Conservation (phyloP, 2,888 invertebrate species). For the Ernsta delagoae region DNA sequence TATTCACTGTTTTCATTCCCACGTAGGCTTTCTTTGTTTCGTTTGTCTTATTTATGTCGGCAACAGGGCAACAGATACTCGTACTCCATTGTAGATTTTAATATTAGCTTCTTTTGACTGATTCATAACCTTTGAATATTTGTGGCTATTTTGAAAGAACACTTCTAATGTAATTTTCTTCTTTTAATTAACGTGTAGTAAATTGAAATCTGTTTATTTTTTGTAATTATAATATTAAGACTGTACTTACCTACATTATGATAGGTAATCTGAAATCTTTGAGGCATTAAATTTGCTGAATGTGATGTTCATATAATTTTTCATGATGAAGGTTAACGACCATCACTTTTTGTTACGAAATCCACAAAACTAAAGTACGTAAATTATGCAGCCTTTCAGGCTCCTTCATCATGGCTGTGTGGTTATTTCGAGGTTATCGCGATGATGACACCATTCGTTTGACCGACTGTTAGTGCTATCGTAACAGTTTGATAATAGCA, state of each 20-base stretch:
- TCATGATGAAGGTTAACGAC: conserved; percentile 19
- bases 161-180: too few species aligned
- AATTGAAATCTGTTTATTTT: too few species aligned
- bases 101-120: too few species aligned
- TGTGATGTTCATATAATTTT: conserved; percentile 12
- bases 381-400: conserved; percentile 13
- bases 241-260: neutral
- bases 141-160: too few species aligned
- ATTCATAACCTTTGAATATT: too few species aligned
- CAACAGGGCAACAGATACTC: too few species aligned
- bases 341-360: conserved; percentile 4
- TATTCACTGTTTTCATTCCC: too few species aligned
- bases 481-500: conserved; percentile 33
- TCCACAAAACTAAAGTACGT: neutral
- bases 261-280: conserved; percentile 12
- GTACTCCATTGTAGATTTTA: too few species aligned
- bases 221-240: too few species aligned
- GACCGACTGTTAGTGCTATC: conserved; percentile 17
- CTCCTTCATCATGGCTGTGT: conserved; percentile 4
- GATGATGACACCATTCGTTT: conserved; percentile 17
- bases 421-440: conserved; percentile 27
- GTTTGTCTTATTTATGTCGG: too few species aligned
- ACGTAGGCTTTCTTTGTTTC: too few species aligned
- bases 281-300: conserved; percentile 19
- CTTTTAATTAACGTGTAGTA: too few species aligned